Base-by-base conservation (phyloP, 2,113 vertebrate genomes). In the Guaruba guarouba region DNA sequence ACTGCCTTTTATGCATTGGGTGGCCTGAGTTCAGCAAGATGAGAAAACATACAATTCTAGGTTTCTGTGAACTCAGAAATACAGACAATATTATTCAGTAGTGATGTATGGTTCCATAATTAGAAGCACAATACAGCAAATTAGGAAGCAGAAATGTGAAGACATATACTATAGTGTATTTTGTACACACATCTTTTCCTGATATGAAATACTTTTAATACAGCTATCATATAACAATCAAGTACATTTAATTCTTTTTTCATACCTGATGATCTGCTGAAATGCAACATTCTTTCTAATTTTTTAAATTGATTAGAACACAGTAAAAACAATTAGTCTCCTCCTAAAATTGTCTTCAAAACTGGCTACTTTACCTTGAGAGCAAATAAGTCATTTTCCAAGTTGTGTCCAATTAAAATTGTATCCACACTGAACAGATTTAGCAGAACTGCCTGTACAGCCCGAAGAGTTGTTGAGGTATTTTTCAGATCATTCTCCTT, bases 361-460 rank as follows among this genome's bases (percentile, higher is more conserved):
- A 52, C 18, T 29, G 7, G 14, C 39, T 20, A 39, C 71, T 93
- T 98, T 98, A 99, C 98, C 98, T 99, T 99, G 43, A 99, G 96
- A 61, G 96, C 96, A 97, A 96, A 97, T 12, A 99, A 97, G 78
- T 95, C 93, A 29, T 95, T 97, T 90, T 98, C 98, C 93, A 99
- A 97, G 73, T 93, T 52, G 28, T 99, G 98, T 82, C 98, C 98
- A 88, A 98, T 97, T 80, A 99, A 96, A 95, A 99, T 93, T 17
- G 98, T 98, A 90, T 98, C 96, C 4, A 97, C 96, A 61, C 88
- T 98, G 93, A 99, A 97, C 74, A 98, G 97, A 86, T 97, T 97
- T 86, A 98, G 76, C 83, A 99, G 96, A 44, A 97, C 79, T 37
- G 98, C 93, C 68, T 98, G 98, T 35, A 99, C 98, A 68, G 98